These are phyloP conservation scores for Empis stercorea DNA, from an alignment of 2,888 invertebrate species.

Conservation along the genomic window DNA sequence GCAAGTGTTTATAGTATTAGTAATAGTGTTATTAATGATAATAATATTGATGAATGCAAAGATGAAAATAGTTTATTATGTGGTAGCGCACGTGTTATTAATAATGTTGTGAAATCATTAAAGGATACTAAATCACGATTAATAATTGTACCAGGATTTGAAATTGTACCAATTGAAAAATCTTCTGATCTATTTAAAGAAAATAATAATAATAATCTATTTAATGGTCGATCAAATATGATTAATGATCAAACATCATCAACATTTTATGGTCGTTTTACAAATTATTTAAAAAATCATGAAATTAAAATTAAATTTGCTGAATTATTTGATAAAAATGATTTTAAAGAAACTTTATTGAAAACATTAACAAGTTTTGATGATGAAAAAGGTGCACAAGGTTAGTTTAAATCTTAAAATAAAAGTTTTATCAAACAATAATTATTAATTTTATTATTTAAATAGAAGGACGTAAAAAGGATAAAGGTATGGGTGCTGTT, in stretches of 20 bases:
- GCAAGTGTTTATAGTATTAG: background rate
- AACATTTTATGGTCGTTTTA: background rate
- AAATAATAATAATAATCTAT: constrained; percentile 8
- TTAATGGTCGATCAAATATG: constrained; percentile 27
- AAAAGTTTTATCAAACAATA: background rate
- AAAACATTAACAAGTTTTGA: constrained; percentile 20
- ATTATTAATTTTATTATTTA: constrained; percentile 9
- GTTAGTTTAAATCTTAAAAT: background rate
- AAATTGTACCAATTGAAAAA: constrained; percentile 24
- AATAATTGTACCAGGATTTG: constrained; percentile 29
- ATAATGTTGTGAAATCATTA: constrained; percentile 41
- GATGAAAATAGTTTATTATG: constrained; percentile 27
- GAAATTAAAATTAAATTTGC: constrained; percentile 60
- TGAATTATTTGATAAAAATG: constrained; percentile 52
- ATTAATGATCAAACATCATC: constrained; percentile 39
- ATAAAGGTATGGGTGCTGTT: constrained; percentile 46
- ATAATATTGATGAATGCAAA: background rate
- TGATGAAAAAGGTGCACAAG: constrained; percentile 10
- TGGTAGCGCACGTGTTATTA: constrained; percentile 39
- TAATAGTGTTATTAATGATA: background rate
- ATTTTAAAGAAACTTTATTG: constrained; percentile 45
- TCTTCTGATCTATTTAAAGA: constrained; percentile 19
- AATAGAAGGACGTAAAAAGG: constrained; percentile 48
- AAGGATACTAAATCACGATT: constrained; percentile 28
- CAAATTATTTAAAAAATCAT: constrained; percentile 53